phyloP scores from a whole-genome alignment of 2,888 invertebrate genomes.

The Pollenia angustigena region DNA sequence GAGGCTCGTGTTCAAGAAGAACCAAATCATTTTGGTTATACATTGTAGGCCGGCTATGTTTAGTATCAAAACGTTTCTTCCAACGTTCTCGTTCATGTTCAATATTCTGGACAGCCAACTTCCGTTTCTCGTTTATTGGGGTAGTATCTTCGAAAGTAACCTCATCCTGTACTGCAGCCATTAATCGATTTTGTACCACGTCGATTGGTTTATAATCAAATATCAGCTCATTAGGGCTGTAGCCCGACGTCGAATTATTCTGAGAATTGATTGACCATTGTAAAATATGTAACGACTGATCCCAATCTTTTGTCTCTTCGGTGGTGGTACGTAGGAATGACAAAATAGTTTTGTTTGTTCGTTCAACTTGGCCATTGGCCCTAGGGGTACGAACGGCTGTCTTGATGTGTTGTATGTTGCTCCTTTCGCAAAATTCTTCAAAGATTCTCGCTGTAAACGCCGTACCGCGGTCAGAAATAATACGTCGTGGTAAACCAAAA shows the following conservation, averaged over 20 bases:
- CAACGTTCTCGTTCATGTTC: slow-evolving; percentile 44
- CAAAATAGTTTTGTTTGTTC: not conserved
- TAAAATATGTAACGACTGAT: slow-evolving; percentile 70
- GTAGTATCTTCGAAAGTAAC: not conserved
- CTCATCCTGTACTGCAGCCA: too few species aligned
- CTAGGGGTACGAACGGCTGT: slow-evolving; percentile 40
- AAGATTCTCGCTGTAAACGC: slow-evolving; percentile 68
- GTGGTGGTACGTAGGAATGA: slow-evolving; percentile 56
- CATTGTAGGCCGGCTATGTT: slow-evolving; percentile 30
- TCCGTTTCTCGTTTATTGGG: slow-evolving; percentile 12
- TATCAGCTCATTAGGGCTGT: too few species aligned
- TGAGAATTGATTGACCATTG: slow-evolving; percentile 70
- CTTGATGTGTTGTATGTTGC: slow-evolving; percentile 37
- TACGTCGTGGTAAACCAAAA: slow-evolving; percentile 75
- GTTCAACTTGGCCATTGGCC: slow-evolving; percentile 14
- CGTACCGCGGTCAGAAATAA: slow-evolving; percentile 76
- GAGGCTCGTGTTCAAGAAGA: slow-evolving; percentile 60
- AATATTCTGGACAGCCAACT: slow-evolving; percentile 24
- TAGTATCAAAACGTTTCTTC: slow-evolving; percentile 55
- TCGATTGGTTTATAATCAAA: too few species aligned
- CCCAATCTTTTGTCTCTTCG: slow-evolving; percentile 59
- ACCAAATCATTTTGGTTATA: slow-evolving; percentile 59
- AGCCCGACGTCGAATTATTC: not conserved
- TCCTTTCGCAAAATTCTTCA: slow-evolving; percentile 54
- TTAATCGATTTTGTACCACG: too few species aligned